Conservation (phyloP, 2,888 invertebrate genomes). For the Chesias legatella region DNA sequence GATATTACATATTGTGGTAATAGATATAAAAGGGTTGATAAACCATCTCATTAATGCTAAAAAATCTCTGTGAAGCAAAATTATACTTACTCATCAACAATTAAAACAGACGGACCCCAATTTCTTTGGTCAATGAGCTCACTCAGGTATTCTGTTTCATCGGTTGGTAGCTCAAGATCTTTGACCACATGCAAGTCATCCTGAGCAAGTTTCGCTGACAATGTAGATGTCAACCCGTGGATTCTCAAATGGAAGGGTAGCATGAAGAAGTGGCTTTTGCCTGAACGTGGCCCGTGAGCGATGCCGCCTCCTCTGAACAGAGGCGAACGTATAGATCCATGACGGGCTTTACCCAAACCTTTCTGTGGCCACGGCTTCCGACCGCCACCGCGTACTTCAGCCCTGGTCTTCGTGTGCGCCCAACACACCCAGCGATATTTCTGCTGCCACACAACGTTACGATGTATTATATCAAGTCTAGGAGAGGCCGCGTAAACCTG, state of each 20-base stretch:
- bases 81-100: slow-evolving; percentile 92
- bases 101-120: slow-evolving; percentile 98
- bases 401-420: slow-evolving; percentile 87
- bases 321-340: slow-evolving; percentile 95
- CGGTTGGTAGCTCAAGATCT: slow-evolving; percentile 90
- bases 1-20: too few species aligned
- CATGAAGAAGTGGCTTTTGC: slow-evolving; percentile 96
- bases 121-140: slow-evolving; percentile 90
- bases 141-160: slow-evolving; percentile 87
- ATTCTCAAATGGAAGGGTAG: slow-evolving; percentile 88
- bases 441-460: slow-evolving; percentile 93
- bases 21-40: too few species aligned
- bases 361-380: slow-evolving; percentile 99
- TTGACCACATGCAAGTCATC: slow-evolving; percentile 96
- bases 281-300: slow-evolving; percentile 94
- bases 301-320: slow-evolving; percentile 91
- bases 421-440: slow-evolving; percentile 91
- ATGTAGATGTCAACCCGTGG: slow-evolving; percentile 88
- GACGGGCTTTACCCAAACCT: slow-evolving; percentile 93
- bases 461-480: slow-evolving; percentile 91
- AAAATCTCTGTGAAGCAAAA: background rate
- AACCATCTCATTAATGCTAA: too few species aligned
- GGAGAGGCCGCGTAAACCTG: slow-evolving; percentile 91
- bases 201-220: slow-evolving; percentile 96
- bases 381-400: slow-evolving; percentile 94